These are phyloP conservation scores for Clarias gariepinus DNA, from an alignment of 2,113 vertebrate species.

Conservation along the genomic window DNA sequence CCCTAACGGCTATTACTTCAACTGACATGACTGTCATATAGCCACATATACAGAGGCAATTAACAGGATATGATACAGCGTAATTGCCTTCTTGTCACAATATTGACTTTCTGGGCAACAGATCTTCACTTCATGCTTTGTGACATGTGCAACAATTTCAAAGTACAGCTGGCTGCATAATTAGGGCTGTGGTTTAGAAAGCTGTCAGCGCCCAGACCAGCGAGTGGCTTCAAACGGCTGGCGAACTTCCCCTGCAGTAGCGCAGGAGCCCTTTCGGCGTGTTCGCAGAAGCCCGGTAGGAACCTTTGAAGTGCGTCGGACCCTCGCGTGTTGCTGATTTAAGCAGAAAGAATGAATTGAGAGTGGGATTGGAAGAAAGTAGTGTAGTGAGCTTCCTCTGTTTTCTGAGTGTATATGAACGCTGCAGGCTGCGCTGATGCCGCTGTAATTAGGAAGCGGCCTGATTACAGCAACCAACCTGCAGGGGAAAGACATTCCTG, in stretches of 20 bases:
- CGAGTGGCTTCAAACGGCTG: constrained; percentile 14
- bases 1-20: neutral
- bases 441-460: constrained; percentile 27
- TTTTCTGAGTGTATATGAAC: neutral
- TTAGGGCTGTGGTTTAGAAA: constrained; percentile 45
- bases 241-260: constrained; percentile 1
- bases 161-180: constrained; percentile 39
- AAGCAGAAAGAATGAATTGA: constrained; percentile 5
- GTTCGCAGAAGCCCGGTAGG: neutral
- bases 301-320: constrained; percentile 23
- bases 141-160: constrained; percentile 12
- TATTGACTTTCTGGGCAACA: constrained; percentile 30
- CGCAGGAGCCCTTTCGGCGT: neutral
- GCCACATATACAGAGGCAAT: constrained; percentile 1
- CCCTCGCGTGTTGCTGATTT: constrained; percentile 14
- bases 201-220: constrained; percentile 9
- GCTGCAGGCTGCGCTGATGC: neutral
- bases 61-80: neutral
- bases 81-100: constrained; percentile 39
- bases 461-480: constrained; percentile 36
- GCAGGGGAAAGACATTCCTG: constrained; percentile 23
- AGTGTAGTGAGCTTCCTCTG: constrained; percentile 20
- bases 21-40: neutral
- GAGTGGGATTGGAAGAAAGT: neutral
- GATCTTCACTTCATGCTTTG: constrained; percentile 26